phyloP scores from a whole-genome alignment of 2,113 vertebrate genomes.

The Pyxicephalus adspersus region DNA sequence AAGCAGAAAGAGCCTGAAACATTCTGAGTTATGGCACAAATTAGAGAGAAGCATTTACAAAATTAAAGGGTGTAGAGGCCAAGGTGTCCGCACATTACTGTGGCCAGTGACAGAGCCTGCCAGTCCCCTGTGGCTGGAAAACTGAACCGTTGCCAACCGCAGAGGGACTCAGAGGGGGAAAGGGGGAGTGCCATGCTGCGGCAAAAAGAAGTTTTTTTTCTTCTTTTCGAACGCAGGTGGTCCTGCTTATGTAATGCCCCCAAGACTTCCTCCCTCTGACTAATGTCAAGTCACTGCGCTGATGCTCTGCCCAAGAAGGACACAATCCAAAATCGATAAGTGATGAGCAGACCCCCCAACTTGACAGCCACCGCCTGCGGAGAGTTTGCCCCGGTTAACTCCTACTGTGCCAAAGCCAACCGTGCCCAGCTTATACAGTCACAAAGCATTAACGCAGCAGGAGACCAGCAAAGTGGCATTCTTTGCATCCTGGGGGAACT shows the following conservation, averaged over 20 bases:
- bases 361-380: neutral
- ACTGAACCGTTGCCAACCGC: constrained; percentile 19
- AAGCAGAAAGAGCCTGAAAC: neutral
- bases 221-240: constrained; percentile 27
- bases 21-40: neutral
- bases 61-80: too few relatives aligned
- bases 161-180: neutral
- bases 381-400: neutral
- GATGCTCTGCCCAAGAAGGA: neutral
- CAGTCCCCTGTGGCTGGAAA: constrained; percentile 52
- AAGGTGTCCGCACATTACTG: constrained; percentile 4
- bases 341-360: neutral
- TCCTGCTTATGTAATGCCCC: constrained; percentile 19
- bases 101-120: constrained; percentile 17
- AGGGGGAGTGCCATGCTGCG: constrained; percentile 18
- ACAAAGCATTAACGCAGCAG: neutral
- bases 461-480: too few relatives aligned
- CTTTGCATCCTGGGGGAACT: too few relatives aligned
- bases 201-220: neutral
- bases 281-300: constrained; percentile 4
- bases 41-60: neutral
- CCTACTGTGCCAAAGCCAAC: neutral
- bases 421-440: too few relatives aligned
- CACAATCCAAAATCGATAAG: neutral
- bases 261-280: constrained; percentile 36